A percentile compares a stretch with the other conserved stretches of the same genome.
Evolutionary conservation across 2,113 vertebrate genomes (phyloP).

Genomic region (Datnioides undecimradiatus): DNA sequence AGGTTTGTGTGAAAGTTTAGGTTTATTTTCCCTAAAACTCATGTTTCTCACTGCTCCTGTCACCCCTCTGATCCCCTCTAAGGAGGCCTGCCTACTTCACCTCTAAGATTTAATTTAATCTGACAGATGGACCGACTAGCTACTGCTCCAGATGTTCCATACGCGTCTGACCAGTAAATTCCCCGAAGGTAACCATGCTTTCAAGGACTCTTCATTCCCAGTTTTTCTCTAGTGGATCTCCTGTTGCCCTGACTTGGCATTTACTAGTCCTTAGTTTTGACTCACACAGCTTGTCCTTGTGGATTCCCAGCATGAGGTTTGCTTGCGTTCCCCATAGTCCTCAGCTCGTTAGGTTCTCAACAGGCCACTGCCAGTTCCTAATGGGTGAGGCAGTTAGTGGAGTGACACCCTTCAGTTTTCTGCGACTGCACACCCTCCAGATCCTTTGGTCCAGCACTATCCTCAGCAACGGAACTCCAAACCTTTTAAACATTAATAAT

Average conservation of each 20-base stretch:
- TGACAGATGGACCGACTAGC: slow-evolving; percentile 67
- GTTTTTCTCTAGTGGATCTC: not conserved
- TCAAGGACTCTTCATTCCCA: slow-evolving; percentile 47
- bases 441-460: slow-evolving; percentile 46
- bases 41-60: not conserved
- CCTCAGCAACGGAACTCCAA: slow-evolving; percentile 56
- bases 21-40: not conserved
- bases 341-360: slow-evolving; percentile 28
- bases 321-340: slow-evolving; percentile 1
- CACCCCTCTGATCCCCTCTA: slow-evolving; percentile 1
- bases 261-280: slow-evolving; percentile 16
- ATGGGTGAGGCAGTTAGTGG: slow-evolving; percentile 2
- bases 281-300: not conserved
- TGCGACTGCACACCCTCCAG: slow-evolving; percentile 27
- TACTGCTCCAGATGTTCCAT: slow-evolving; percentile 66
- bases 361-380: not conserved
- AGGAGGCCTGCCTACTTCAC: slow-evolving; percentile 42
- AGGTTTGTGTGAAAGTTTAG: not conserved
- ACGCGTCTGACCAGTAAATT: slow-evolving; percentile 41
- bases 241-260: slow-evolving; percentile 42
- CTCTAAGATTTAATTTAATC: slow-evolving; percentile 59
- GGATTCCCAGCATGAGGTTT: slow-evolving; percentile 17
- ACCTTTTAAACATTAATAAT: slow-evolving; percentile 85
- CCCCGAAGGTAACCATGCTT: slow-evolving; percentile 55
- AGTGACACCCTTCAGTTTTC: slow-evolving; percentile 1